A percentile compares a stretch with the other conserved stretches of the same genome.
These are phyloP conservation scores for Planococcus citri DNA, from an alignment of 1,140 invertebrate genomes.

Conservation along the genomic window DNA sequence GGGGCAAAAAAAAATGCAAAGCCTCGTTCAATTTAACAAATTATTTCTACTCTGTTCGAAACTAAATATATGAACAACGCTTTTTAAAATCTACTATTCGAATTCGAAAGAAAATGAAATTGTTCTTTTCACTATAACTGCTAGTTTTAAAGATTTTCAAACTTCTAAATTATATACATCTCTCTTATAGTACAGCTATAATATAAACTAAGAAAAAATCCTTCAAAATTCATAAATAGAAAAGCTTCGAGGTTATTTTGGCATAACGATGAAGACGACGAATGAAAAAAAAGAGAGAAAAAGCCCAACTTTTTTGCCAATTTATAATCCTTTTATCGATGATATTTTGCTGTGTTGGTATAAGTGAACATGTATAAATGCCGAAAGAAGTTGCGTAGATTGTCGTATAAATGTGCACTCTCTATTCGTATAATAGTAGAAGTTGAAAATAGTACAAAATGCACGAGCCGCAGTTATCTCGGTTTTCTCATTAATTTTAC, in stretches of 20 bases:
- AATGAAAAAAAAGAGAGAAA: too few species aligned
- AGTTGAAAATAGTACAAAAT: not conserved
- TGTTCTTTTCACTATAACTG: too few species aligned
- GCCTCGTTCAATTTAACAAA: too few species aligned
- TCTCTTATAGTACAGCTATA: too few species aligned
- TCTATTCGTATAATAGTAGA: not conserved
- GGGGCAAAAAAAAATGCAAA: too few species aligned
- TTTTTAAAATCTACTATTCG: too few species aligned
- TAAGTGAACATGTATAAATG: not conserved
- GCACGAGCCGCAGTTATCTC: not conserved
- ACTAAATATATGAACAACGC: too few species aligned
- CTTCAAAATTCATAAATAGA: not conserved
- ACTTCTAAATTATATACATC: too few species aligned
- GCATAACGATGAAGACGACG: not conserved
- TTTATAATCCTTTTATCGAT: slow-evolving; percentile 1
- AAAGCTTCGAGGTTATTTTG: not conserved
- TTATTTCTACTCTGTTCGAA: too few species aligned
- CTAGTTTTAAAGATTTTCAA: too few species aligned
- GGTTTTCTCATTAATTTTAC: not conserved
- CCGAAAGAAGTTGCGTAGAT: not conserved
- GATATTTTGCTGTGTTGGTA: not conserved
- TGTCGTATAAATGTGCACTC: too few species aligned
- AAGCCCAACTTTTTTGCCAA: not conserved
- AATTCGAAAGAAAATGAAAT: too few species aligned
- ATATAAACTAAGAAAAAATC: not conserved